A percentile compares a stretch with the other conserved stretches of the same genome.
Conservation (phyloP, 2,888 invertebrate genomes). For the Lepidochitona cinerea region DNA sequence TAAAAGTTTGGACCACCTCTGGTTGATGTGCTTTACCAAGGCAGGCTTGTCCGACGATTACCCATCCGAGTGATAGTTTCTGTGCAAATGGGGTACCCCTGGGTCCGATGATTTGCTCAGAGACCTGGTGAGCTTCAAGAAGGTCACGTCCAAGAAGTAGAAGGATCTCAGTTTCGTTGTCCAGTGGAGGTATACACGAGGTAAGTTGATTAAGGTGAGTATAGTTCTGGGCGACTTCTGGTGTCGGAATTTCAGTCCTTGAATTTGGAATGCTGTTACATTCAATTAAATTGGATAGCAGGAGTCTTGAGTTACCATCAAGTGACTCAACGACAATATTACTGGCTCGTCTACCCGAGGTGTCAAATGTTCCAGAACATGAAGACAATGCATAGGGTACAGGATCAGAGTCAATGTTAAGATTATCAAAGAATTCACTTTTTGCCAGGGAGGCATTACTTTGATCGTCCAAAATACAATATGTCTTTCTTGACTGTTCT, state of each 20-base stretch:
- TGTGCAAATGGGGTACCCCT: no score
- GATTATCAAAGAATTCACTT: not conserved
- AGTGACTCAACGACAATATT: not conserved
- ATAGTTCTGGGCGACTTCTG: not conserved
- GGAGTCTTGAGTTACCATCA: not conserved
- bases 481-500: not conserved
- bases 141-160: not conserved
- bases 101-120: no score
- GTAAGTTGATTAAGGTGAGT: not conserved
- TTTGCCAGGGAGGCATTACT: not conserved
- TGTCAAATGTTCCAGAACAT: not conserved
- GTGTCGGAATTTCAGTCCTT: not conserved
- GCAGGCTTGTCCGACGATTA: no score
- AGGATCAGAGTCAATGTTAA: not conserved
- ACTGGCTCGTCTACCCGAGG: not conserved
- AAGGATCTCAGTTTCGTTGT: not conserved
- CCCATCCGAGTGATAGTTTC: no score
- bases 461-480: not conserved
- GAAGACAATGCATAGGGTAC: not conserved
- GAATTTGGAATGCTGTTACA: not conserved
- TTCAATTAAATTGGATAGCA: not conserved
- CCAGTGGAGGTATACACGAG: not conserved
- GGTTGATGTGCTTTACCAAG: no score
- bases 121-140: no score
- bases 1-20: no score